Conservation (phyloP, 1,140 invertebrate genomes). For the Heterodera schachtii region DNA sequence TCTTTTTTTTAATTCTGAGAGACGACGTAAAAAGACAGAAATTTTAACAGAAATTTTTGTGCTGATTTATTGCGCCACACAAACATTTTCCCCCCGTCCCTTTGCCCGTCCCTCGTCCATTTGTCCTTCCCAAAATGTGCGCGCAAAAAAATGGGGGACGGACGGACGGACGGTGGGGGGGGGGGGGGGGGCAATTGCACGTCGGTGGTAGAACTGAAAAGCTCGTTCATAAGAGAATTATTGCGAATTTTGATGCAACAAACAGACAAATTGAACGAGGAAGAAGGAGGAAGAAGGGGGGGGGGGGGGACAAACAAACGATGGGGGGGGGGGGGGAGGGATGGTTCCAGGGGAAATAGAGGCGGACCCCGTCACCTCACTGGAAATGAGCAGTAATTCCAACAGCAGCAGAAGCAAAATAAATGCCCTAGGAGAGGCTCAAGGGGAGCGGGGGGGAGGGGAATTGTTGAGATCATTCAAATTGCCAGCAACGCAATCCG, state of each 20-base stretch:
- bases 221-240: constrained; percentile 8
- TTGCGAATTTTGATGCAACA: constrained; percentile 19
- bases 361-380: background rate
- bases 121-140: background rate
- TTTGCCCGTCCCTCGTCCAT: background rate
- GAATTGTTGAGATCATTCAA: background rate
- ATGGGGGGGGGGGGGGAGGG: background rate
- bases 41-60: constrained; percentile 14
- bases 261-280: constrained; percentile 6
- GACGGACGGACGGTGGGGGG: background rate
- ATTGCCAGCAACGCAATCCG: background rate
- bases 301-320: background rate
- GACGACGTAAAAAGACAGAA: background rate
- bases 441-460: background rate
- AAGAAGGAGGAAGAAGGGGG: no score
- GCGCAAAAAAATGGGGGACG: background rate
- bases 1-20: background rate
- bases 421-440: background rate
- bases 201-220: constrained; percentile 7
- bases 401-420: background rate
- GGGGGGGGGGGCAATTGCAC: constrained; percentile 6
- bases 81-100: background rate
- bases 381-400: background rate
- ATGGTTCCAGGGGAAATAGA: background rate
- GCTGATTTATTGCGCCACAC: constrained; percentile 17